Evolutionary conservation across 2,113 vertebrate species (phyloP).

Genomic region (Regulus satrapa): DNA sequence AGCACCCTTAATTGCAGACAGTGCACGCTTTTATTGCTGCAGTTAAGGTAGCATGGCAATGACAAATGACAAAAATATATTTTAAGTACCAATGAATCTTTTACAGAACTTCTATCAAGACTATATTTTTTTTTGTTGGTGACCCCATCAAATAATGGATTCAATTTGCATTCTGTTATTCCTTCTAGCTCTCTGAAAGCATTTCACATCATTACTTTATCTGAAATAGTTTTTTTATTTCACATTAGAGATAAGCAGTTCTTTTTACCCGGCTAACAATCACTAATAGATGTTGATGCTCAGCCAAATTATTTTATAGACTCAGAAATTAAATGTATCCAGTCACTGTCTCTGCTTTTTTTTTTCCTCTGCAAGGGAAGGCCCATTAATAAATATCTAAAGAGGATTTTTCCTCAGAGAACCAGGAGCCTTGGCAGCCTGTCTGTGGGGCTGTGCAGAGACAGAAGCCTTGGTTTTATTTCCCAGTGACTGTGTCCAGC

Average conservation of each 20-base stretch:
- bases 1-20: background rate
- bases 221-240: background rate
- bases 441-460: background rate
- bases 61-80: background rate
- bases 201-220: background rate
- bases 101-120: background rate
- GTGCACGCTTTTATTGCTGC: background rate
- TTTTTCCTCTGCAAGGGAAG: accelerated
- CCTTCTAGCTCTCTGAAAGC: background rate
- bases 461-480: background rate
- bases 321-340: background rate
- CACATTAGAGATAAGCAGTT: background rate
- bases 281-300: background rate
- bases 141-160: background rate
- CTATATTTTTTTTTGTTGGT: background rate
- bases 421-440: background rate
- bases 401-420: background rate
- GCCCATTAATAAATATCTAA: background rate
- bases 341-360: background rate
- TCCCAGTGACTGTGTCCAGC: background rate
- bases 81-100: constrained; percentile 3
- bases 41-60: background rate
- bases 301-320: background rate
- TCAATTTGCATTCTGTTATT: background rate
- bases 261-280: background rate